phyloP scores from a whole-genome alignment of 2,797 vertebrate genomes.

The Danio aesculapii region DNA sequence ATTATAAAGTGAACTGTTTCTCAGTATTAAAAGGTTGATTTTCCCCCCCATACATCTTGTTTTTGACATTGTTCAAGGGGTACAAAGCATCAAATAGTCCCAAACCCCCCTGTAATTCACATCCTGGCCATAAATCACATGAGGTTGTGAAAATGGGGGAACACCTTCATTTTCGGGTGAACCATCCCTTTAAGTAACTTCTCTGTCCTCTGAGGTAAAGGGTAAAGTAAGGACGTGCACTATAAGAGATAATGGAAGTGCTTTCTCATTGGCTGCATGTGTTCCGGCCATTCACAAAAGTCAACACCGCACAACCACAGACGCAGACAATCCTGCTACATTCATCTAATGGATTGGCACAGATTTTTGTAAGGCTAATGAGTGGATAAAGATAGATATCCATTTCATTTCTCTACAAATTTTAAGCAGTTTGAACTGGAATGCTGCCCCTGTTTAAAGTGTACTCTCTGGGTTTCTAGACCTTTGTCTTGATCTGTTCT shows the following conservation, averaged over 20 bases:
- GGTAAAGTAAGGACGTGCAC: neutral
- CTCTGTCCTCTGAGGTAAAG: neutral
- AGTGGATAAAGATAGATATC: neutral
- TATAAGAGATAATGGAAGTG: neutral
- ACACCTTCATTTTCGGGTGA: too few relatives aligned
- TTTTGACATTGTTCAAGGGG: too few relatives aligned
- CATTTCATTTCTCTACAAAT: neutral
- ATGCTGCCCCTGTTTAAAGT: neutral
- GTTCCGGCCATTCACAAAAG: neutral
- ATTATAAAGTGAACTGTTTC: too few relatives aligned
- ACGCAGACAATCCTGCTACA: neutral
- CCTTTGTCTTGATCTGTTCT: neutral
- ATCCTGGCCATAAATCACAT: too few relatives aligned
- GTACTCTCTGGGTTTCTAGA: neutral
- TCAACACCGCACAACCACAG: neutral
- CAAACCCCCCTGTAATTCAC: too few relatives aligned
- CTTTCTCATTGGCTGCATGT: neutral
- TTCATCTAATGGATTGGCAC: neutral
- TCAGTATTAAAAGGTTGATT: too few relatives aligned
- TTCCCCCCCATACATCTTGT: too few relatives aligned
- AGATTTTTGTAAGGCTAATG: neutral
- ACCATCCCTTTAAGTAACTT: neutral
- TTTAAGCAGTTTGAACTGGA: neutral
- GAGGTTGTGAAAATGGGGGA: too few relatives aligned
- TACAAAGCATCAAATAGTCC: too few relatives aligned